Percentiles rank a stretch among this genome's conserved stretches.
Evolutionary conservation across 2,888 invertebrate genomes (phyloP).

Genomic region (Lordiphosa fenestrarum): DNA sequence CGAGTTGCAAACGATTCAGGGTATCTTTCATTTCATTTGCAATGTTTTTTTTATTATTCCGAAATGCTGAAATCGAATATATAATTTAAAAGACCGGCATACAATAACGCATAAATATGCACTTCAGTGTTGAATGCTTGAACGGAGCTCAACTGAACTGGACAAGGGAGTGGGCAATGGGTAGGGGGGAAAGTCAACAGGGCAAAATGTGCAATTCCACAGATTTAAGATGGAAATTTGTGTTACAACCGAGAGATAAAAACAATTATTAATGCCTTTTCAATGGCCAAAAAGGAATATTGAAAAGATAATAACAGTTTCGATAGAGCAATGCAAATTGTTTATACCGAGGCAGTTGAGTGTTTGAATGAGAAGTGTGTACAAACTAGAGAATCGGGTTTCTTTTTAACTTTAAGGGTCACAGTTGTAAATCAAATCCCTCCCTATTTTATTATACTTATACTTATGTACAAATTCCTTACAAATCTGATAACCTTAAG

Average conservation of each 20-base stretch:
- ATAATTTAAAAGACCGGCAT: slow-evolving; percentile 40
- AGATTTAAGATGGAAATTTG: slow-evolving; percentile 12
- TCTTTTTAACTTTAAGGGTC: too few species aligned
- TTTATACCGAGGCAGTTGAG: neutral
- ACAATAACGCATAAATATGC: slow-evolving; percentile 22
- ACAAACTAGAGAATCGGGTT: too few species aligned
- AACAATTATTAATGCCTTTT: slow-evolving; percentile 7
- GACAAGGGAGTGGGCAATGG: too few species aligned
- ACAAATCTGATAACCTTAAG: too few species aligned
- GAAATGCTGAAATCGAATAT: slow-evolving; percentile 42
- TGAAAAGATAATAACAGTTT: slow-evolving; percentile 1
- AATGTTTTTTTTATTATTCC: slow-evolving; percentile 13
- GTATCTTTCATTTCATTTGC: slow-evolving; percentile 11
- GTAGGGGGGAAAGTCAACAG: slow-evolving; percentile 5
- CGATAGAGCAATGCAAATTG: slow-evolving; percentile 1
- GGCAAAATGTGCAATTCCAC: slow-evolving; percentile 10
- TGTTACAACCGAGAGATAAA: slow-evolving; percentile 7
- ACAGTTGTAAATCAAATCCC: too few species aligned
- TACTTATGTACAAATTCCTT: too few species aligned
- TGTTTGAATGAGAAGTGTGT: too few species aligned
- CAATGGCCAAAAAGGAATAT: neutral
- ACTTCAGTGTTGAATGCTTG: slow-evolving; percentile 13
- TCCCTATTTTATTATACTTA: too few species aligned
- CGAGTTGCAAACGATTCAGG: slow-evolving; percentile 17
- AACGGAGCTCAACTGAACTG: slow-evolving; percentile 6